A percentile compares a stretch with the other conserved stretches of the same genome.
Evolutionary conservation across 2,797 vertebrate genomes (phyloP).

Genomic region (Danio aesculapii): DNA sequence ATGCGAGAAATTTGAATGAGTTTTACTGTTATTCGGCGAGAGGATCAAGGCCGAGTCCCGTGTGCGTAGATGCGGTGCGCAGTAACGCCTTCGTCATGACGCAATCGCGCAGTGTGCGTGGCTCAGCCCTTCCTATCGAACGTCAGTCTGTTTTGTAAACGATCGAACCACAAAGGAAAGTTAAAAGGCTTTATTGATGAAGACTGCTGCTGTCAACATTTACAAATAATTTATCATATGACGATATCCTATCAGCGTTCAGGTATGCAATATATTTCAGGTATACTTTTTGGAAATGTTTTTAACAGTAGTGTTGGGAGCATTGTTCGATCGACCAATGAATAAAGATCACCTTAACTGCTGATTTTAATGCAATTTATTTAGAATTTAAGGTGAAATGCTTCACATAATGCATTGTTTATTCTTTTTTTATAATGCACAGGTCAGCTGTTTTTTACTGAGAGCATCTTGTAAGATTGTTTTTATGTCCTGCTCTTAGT

Average conservation of each 20-base stretch:
- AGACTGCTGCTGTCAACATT: not conserved
- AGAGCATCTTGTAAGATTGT: not conserved
- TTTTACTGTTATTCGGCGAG: conserved; percentile 52
- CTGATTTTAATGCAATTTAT: not conserved
- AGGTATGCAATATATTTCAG: too few relatives aligned
- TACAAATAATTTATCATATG: not conserved
- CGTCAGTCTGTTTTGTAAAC: conserved; percentile 41
- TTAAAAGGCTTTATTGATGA: not conserved
- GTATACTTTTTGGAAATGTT: not conserved
- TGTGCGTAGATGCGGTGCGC: conserved; percentile 24
- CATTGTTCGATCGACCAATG: not conserved
- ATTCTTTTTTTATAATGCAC: not conserved
- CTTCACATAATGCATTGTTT: not conserved
- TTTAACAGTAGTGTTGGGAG: not conserved
- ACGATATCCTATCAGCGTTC: too few relatives aligned
- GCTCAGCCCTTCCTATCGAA: not conserved
- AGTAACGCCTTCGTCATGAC: conserved; percentile 16
- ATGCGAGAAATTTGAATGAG: conserved; percentile 44
- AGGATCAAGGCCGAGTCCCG: conserved; percentile 49
- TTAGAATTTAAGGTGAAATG: not conserved
- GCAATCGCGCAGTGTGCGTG: conserved; percentile 44
- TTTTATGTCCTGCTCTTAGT: too few relatives aligned
- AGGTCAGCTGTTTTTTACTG: not conserved
- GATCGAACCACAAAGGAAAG: conserved; percentile 18
- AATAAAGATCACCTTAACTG: not conserved